Evolutionary conservation across 2,888 invertebrate species (phyloP).

Genomic region (Lasioglossum figueresi): DNA sequence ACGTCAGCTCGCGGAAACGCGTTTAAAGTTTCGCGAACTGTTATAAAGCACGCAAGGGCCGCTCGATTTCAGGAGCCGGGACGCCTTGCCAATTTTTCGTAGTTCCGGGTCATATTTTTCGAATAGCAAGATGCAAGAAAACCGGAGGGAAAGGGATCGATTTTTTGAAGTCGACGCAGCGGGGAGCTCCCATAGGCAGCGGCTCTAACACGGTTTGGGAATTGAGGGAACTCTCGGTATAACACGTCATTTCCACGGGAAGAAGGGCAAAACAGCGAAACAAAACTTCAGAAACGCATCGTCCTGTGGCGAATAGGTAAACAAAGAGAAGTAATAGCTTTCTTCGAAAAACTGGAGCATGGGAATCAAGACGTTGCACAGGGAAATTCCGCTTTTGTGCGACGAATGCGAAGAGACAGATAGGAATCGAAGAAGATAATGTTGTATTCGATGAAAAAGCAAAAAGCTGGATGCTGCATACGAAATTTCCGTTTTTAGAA

Average conservation of each 20-base stretch:
- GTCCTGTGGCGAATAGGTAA: background rate
- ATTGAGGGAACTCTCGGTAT: background rate
- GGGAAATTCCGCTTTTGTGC: background rate
- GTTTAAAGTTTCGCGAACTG: background rate
- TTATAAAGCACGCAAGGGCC: background rate
- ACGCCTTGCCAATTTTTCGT: background rate
- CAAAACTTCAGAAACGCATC: background rate
- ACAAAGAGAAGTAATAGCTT: background rate
- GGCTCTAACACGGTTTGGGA: conserved; percentile 5
- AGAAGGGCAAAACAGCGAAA: background rate
- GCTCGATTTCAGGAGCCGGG: background rate
- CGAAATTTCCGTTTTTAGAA: background rate
- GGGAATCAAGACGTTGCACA: background rate
- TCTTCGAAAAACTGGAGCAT: background rate
- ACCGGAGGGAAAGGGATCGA: background rate
- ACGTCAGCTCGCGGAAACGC: conserved; percentile 3
- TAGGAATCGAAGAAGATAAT: background rate
- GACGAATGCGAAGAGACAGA: background rate
- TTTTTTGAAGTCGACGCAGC: background rate
- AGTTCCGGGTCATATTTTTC: background rate
- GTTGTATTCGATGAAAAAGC: background rate
- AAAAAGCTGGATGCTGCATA: background rate
- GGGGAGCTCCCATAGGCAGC: background rate
- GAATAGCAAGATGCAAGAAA: background rate
- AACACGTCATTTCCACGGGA: background rate